phyloP scores from a whole-genome alignment of 1,140 invertebrate genomes.

The Drosophila fuyamai region DNA sequence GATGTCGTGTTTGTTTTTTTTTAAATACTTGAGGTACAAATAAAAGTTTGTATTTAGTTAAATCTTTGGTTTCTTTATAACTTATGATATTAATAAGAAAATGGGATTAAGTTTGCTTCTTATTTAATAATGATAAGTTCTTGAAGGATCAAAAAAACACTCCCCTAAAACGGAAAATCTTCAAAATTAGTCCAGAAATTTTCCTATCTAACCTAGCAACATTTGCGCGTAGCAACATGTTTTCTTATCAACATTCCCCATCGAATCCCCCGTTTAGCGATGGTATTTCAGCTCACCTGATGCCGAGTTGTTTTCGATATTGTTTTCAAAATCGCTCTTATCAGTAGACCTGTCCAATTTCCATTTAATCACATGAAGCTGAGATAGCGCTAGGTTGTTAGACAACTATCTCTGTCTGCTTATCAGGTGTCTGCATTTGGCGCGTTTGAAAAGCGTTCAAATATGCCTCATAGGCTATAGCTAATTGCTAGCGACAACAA shows the following conservation, averaged over 20 bases:
- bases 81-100: too few relatives aligned
- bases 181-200: not conserved
- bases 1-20: too few relatives aligned
- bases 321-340: slow-evolving; percentile 20
- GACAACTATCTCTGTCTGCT: slow-evolving; percentile 27
- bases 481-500: slow-evolving; percentile 39
- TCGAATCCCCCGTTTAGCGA: slow-evolving; percentile 33
- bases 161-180: not conserved
- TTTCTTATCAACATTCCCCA: slow-evolving; percentile 21
- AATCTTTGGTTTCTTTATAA: too few relatives aligned
- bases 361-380: slow-evolving; percentile 3
- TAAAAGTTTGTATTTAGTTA: too few relatives aligned
- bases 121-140: not conserved
- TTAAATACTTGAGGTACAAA: too few relatives aligned
- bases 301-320: slow-evolving; percentile 30
- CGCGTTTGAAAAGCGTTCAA: slow-evolving; percentile 39
- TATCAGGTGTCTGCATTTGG: slow-evolving; percentile 41
- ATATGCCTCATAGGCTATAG: slow-evolving; percentile 10
- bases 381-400: slow-evolving; percentile 22
- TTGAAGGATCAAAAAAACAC: not conserved
- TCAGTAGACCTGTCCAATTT: slow-evolving; percentile 28
- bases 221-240: slow-evolving; percentile 25
- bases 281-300: slow-evolving; percentile 29
- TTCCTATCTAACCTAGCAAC: slow-evolving; percentile 7
- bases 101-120: too few relatives aligned